phyloP scores from a whole-genome alignment of 2,797 vertebrate genomes.

The Gobionotothen gibberifrons region DNA sequence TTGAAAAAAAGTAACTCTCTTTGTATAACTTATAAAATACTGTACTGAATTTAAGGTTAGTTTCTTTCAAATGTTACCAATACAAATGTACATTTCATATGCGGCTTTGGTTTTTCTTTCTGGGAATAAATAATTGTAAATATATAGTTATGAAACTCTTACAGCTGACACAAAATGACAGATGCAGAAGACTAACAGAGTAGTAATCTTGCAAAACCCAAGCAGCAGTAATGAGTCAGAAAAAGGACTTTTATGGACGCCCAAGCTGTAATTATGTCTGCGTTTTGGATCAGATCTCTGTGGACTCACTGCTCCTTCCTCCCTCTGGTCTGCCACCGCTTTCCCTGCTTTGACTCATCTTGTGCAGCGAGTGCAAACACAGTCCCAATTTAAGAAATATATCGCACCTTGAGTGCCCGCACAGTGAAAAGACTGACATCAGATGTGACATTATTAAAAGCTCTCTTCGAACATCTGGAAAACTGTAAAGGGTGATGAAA shows the following conservation, averaged over 20 bases:
- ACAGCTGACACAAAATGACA: background rate
- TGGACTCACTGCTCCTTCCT: slow-evolving; percentile 2
- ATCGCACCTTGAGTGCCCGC: background rate
- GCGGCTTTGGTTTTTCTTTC: background rate
- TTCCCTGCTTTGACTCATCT: slow-evolving; percentile 13
- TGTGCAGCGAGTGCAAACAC: slow-evolving; percentile 14
- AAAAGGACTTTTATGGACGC: slow-evolving; percentile 43
- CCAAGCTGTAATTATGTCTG: slow-evolving; percentile 53
- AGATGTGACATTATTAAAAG: slow-evolving; percentile 7
- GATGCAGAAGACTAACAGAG: background rate
- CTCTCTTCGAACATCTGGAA: background rate
- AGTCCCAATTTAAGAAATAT: slow-evolving; percentile 25
- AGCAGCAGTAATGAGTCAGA: slow-evolving; percentile 35
- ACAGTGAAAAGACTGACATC: background rate
- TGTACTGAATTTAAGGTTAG: background rate
- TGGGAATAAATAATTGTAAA: background rate
- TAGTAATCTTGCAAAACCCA: slow-evolving; percentile 8
- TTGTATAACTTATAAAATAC: background rate
- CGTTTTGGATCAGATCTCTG: slow-evolving; percentile 41
- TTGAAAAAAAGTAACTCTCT: too few relatives aligned
- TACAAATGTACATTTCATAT: background rate
- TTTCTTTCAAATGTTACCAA: background rate
- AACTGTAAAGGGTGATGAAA: too few relatives aligned
- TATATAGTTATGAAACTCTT: background rate
- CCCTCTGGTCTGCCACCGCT: background rate